Evolutionary conservation across 2,113 vertebrate species (phyloP), one percentile per base, ranked within the genome.

Genomic region (Sitta europaea): DNA sequence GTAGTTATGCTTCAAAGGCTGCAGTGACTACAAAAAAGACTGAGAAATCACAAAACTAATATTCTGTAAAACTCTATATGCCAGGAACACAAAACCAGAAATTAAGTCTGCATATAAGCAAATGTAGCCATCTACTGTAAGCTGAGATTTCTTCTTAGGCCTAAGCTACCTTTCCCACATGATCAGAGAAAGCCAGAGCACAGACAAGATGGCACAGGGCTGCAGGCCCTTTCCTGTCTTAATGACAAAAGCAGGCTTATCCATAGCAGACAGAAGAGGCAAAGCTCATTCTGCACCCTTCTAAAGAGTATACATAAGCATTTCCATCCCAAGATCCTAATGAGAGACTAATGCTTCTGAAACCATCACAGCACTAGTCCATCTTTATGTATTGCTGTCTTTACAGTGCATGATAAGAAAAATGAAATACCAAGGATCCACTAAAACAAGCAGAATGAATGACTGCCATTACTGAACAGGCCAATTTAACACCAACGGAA

Each of bases 401-500:
- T 93, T 82, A 79, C 9, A 55, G 53, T 1, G 4, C 17, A 65
- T 0, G 12, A n/a, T 43, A 74, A 87, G 68, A 82, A 88, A 91
- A 78, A 57, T 5, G 4, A 94, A 96, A 91, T 40, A 91, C 10
- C 59, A 84, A 78, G 66, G 23, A 85, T 35, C 27, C 35, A 25
- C 47, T 83, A 71, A 82, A 90, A 40, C 21, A 84, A 93, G 65
- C n/a, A 61, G 42, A 91, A 90, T 66, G 43, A 54, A 94, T 86
- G 65, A 93, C 36, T 72, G 54, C 58, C 48, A 72, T 88, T 85
- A 90, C 63, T 33, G 76, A 81, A 88, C 33, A 28, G 61, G 47
- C 55, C 75, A 96, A 95, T 90, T 91, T 94, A 95, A 79, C 79
- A 92, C 5, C 50, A 83, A 40, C 20, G 42, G 86, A 93, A 96